Conservation (phyloP, 2,797 vertebrate genomes). For the Tangara arthus region DNA sequence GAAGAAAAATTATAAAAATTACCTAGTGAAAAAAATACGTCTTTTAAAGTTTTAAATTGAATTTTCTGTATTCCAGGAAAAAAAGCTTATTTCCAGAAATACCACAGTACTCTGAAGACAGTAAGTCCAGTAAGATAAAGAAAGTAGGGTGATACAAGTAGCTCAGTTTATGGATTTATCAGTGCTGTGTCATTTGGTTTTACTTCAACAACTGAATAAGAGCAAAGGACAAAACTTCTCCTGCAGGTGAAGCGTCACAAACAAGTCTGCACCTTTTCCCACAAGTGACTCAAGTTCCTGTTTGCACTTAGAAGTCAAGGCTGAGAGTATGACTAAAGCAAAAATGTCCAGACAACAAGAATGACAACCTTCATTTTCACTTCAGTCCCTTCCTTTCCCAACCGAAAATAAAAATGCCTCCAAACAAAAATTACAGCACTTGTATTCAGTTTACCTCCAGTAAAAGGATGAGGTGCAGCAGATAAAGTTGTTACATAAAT, state of each 20-base stretch:
- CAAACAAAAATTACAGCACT: not conserved
- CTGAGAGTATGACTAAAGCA: not conserved
- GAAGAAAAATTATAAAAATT: not conserved
- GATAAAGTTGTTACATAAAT: not conserved
- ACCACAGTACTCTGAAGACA: not conserved
- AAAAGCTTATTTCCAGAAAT: not conserved
- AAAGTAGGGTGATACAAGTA: not conserved
- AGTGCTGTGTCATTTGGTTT: not conserved
- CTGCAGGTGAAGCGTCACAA: not conserved
- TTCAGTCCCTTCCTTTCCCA: not conserved
- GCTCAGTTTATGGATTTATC: not conserved
- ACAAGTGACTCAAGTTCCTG: slow-evolving; percentile 29
- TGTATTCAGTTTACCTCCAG: not conserved
- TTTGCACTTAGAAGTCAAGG: slow-evolving; percentile 25
- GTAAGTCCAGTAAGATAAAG: not conserved
- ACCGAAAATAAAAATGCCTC: not conserved
- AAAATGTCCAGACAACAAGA: not conserved
- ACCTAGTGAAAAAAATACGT: not conserved
- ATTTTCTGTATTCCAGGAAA: not conserved
- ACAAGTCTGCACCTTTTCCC: slow-evolving; percentile 4
- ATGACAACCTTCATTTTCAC: not conserved
- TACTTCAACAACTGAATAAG: not conserved
- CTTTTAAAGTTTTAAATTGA: not conserved
- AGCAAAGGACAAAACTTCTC: not conserved
- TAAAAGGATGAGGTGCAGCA: not conserved